Evolutionary conservation across 2,797 vertebrate species (phyloP).

Genomic region (Siniperca undulata): DNA sequence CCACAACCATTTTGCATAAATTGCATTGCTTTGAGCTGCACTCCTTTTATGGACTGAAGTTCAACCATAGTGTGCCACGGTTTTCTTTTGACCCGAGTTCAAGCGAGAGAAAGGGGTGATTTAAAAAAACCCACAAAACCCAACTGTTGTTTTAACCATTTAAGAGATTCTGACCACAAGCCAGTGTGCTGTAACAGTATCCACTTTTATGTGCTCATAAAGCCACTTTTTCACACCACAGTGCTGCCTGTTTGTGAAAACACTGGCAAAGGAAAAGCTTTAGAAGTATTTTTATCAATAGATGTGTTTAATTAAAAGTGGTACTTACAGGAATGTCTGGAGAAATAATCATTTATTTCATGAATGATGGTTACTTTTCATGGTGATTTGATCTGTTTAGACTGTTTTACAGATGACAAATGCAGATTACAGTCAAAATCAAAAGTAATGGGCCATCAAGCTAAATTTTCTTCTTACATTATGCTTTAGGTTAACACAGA

Average conservation of each 20-base stretch:
- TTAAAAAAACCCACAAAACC: conserved; percentile 65
- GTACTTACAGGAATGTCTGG: conserved; percentile 14
- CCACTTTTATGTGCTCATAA: conserved; percentile 75
- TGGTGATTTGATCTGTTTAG: conserved; percentile 19
- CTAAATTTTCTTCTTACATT: background rate
- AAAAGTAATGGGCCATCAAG: conserved; percentile 23
- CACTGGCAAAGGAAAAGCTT: conserved; percentile 37
- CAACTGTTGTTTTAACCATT: conserved; percentile 76
- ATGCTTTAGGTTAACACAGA: background rate
- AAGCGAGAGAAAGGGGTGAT: conserved; percentile 53
- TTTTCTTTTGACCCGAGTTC: conserved; percentile 65
- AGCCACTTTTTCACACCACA: conserved; percentile 67
- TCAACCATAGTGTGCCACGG: conserved; percentile 46
- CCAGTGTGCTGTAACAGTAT: conserved; percentile 67
- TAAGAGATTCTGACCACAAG: conserved; percentile 71
- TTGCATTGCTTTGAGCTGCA: conserved; percentile 20
- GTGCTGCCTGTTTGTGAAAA: conserved; percentile 62
- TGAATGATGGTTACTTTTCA: background rate
- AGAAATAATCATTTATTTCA: conserved; percentile 4
- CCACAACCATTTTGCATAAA: conserved; percentile 57
- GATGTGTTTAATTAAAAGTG: conserved; percentile 18
- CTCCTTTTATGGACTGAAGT: conserved; percentile 42
- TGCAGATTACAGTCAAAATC: background rate
- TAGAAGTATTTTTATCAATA: conserved; percentile 57
- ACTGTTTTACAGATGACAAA: conserved; percentile 17